Base-by-base conservation (phyloP, 2,113 vertebrate species). In the Mesembrinibis cayennensis region DNA sequence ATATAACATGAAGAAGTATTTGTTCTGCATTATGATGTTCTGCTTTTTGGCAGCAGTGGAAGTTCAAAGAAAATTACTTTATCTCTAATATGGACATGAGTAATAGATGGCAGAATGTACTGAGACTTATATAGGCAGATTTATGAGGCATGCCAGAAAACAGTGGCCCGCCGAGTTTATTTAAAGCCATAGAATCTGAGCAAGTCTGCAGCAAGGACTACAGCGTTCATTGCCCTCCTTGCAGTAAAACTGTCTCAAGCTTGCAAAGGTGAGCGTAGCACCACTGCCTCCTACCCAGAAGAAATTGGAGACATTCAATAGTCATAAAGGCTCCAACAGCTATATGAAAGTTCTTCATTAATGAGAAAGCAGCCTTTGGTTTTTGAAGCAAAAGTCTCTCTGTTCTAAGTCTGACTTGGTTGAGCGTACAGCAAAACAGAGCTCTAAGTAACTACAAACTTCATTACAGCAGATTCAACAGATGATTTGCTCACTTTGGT, bases 21-120 rank as follows among this genome's bases (percentile, higher is more conserved):
- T 95, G 84, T 94, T 95, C 84, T 94, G 89, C 84, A 59, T 85
- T 91, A 88, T 83, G 89, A 85, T 90, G 71, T 59, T 40, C 78
- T 90, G 53, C 2, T 36, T 88, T 94, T 95, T 97, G 97, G 96
- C 97, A 96, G 89, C 87, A 78, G 74, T 63, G 30, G 74, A 94
- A 87, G 82, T 95, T 97, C 93, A 96, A 82, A 95, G 86, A 93
- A 70, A 95, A 96, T 96, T 96, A 85, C 95, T 96, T 96, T 96
- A 93, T 96, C 91, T 97, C 83, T 91, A 93, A 96, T 95, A 91
- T 66, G 82, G 92, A 97, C 95, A 96, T 96, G 95, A 97, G 94
- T 97, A 96, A 97, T 96, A 96, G 95, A 90, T 96, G 77, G 86
- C 95, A 95, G 87, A 97, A 96, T 93, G 96, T 95, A 81, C 94